Evolutionary conservation across 2,797 vertebrate species (phyloP).

Genomic region (Lerista edwardsae): DNA sequence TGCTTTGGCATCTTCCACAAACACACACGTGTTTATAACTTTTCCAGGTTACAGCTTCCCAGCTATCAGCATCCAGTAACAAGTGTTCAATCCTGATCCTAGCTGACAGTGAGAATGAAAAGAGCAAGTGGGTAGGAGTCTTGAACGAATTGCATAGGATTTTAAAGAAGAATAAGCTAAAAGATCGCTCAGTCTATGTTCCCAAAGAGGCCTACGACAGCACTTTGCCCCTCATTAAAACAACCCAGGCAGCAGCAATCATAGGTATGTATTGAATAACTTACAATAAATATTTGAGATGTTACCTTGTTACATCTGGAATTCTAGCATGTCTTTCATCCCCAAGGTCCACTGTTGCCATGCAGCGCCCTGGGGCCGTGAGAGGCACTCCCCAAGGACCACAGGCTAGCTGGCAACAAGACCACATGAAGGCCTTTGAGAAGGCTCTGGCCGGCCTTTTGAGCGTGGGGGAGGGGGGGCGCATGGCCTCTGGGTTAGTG

Average conservation of each 20-base stretch:
- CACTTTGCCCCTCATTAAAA: constrained; percentile 97
- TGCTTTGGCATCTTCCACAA: constrained; percentile 26
- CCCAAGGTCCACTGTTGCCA: too few species aligned
- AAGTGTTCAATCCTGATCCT: constrained; percentile 95
- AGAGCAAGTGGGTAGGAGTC: constrained; percentile 95
- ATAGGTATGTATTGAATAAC: constrained; percentile 81
- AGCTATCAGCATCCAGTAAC: constrained; percentile 89
- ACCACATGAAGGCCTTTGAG: too few species aligned
- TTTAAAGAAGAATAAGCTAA: constrained; percentile 97
- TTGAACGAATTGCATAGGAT: constrained; percentile 95
- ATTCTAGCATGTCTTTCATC: not conserved
- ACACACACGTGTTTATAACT: constrained; percentile 10
- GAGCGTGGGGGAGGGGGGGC: too few species aligned
- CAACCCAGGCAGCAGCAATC: constrained; percentile 93
- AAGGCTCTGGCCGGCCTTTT: too few species aligned
- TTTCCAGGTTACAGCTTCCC: constrained; percentile 92
- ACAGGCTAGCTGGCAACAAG: too few species aligned
- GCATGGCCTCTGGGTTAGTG: too few species aligned
- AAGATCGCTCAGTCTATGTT: constrained; percentile 94
- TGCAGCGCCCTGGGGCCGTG: too few species aligned
- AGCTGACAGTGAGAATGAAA: constrained; percentile 93
- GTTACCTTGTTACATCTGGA: too few species aligned
- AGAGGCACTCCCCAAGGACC: too few species aligned
- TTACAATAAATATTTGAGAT: not conserved
- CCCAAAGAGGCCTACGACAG: constrained; percentile 98